Conservation (phyloP, 2,797 vertebrate genomes). For the Chaetodon trifasciatus region DNA sequence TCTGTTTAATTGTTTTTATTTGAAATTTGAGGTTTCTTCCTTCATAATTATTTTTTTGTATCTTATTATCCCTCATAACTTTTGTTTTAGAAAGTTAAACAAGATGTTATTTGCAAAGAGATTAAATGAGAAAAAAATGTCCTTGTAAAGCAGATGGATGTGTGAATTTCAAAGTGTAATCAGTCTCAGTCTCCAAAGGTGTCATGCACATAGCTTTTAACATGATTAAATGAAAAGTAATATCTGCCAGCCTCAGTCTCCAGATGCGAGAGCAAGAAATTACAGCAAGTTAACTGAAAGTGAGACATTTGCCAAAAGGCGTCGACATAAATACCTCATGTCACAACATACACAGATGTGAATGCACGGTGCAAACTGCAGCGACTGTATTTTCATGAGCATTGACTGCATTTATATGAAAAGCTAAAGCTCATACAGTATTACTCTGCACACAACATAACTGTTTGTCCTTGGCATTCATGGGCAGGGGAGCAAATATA, state of each 20-base stretch:
- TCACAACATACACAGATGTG: neutral
- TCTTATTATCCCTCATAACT: slow-evolving; percentile 16
- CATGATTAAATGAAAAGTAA: slow-evolving; percentile 43
- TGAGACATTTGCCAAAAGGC: slow-evolving; percentile 11
- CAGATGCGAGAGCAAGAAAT: slow-evolving; percentile 13
- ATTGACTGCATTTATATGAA: neutral
- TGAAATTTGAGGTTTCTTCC: neutral
- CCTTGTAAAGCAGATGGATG: neutral
- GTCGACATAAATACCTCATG: neutral
- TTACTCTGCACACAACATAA: neutral
- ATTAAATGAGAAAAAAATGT: slow-evolving; percentile 29
- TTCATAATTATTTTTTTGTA: neutral
- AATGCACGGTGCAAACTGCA: neutral
- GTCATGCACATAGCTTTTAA: slow-evolving; percentile 3
- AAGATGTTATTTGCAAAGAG: slow-evolving; percentile 15
- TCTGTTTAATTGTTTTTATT: neutral
- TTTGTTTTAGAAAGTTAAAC: neutral
- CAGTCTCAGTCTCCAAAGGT: slow-evolving; percentile 1
- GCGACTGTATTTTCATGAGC: neutral
- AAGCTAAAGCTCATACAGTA: neutral
- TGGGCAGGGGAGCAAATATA: slow-evolving; percentile 73
- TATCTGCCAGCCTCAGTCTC: slow-evolving; percentile 10
- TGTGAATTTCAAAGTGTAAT: slow-evolving; percentile 26
- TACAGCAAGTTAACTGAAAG: slow-evolving; percentile 16
- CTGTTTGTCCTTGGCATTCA: slow-evolving; percentile 70